Percentiles rank a stretch among this genome's conserved stretches.
Conservation (phyloP, 1,140 invertebrate genomes). For the Neotoxoptera formosana region DNA sequence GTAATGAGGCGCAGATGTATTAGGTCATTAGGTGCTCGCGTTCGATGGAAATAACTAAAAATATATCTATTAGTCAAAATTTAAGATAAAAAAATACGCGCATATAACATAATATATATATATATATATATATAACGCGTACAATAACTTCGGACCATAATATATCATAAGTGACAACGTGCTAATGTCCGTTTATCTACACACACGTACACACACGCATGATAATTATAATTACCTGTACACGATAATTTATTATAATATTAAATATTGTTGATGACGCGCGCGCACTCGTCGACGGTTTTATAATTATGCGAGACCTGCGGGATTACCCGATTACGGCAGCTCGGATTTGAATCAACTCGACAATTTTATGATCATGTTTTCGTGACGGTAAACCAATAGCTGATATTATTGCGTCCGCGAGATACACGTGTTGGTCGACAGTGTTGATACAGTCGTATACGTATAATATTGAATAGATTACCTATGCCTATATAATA, state of each 20-base stretch:
- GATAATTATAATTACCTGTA: not conserved
- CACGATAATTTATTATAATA: not conserved
- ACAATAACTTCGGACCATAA: not conserved
- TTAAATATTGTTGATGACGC: not conserved
- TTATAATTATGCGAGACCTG: not conserved
- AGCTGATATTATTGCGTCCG: no score
- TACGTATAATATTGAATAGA: not conserved
- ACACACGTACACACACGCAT: not conserved
- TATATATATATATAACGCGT: not conserved
- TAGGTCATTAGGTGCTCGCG: no score
- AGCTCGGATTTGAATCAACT: not conserved
- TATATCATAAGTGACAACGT: not conserved
- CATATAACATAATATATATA: no score
- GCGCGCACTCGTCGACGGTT: not conserved
- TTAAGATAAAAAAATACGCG: not conserved
- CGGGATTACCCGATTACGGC: not conserved
- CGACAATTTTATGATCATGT: not conserved
- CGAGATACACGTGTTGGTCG: not conserved
- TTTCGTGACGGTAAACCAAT: not conserved
- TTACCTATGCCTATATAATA: no score
- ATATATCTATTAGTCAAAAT: not conserved
- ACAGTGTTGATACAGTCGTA: not conserved
- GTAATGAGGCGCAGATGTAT: not conserved
- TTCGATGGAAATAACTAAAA: not conserved
- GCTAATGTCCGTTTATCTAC: not conserved